Base-by-base conservation (phyloP, 1,140 invertebrate genomes). In the Chrysoperla carnea region DNA sequence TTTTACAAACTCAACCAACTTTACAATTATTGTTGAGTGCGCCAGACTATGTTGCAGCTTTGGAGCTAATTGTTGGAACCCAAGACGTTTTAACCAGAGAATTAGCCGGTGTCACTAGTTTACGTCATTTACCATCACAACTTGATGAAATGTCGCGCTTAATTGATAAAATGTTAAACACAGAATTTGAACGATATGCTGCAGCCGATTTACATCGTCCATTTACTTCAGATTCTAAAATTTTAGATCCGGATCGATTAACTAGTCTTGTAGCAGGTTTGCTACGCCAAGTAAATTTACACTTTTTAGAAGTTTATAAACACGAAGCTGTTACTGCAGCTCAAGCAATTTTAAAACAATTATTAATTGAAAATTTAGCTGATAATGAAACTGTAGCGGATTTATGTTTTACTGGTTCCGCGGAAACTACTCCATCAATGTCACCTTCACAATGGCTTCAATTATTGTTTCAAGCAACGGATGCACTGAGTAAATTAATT, bases 1-100 rank as follows among this genome's bases (percentile, higher is more conserved):
- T 99, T 6, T 81, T 96, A 60, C 92, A 99, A 69, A 97, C 94
- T 37, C 95, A 99, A 62, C 86, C 90, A 4, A 97, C 90, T 56
- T 86, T 99, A 53, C 93, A 98, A 59, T 68, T 92, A 36, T 66
- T 98, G 8, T 67, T 99, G 12, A 91, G 91, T 41, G 92, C 88
- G 6, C 90, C 88, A 47, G 94, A 99, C 64, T 99, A 94, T 72
- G 91, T 95, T 29, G 92, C 90, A 27, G 94, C 95, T 1, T 66
- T 99, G 35, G 95, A 99, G 67, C 73, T 98, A 37, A 99, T 99
- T 49, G 76, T 85, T 43, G 93, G 90, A 2, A 95, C 94, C 1
- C 91, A 97, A 68, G 92, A 96, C 64, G 84, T 98, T 45, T 66
- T 98, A 9, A 69, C 75, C 5, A 80, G 85, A 50, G 89, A 95